Evolutionary conservation across 2,113 vertebrate species (phyloP).

Genomic region (Acanthochromis polyacanthus): DNA sequence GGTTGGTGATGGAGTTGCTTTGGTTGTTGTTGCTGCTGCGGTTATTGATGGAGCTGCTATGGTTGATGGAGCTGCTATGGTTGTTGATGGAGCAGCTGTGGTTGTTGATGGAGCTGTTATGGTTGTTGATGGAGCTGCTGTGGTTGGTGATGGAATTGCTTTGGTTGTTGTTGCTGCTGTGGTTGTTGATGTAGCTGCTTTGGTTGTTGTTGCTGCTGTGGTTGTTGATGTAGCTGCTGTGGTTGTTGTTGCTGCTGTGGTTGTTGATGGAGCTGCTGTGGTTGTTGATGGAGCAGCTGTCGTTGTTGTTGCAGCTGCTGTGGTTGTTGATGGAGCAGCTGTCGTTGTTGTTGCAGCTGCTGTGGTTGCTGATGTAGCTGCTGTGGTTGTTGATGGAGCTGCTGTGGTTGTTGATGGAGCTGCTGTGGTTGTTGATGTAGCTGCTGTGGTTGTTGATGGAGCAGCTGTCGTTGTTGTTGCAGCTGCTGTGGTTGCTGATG

Average conservation of each 20-base stretch:
- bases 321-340: background rate
- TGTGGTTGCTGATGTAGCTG: background rate
- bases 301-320: too few species aligned
- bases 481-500: background rate
- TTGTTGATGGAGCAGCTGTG: background rate
- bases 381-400: background rate
- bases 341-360: background rate
- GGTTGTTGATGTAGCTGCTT: background rate
- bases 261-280: too few species aligned
- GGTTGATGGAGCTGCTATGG: background rate
- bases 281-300: background rate
- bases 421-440: background rate
- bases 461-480: background rate
- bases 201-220: background rate
- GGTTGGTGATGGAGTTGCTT: accelerated
- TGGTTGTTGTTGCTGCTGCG: background rate
- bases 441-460: too few species aligned
- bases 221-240: too few species aligned
- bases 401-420: background rate
- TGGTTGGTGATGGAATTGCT: too few species aligned
- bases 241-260: too few species aligned
- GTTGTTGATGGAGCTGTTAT: too few species aligned
- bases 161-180: background rate
- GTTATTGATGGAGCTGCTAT: too few species aligned
- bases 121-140: too few species aligned